A percentile compares a stretch with the other conserved stretches of the same genome.
These are phyloP conservation scores for Teleogryllus occipitalis DNA, from an alignment of 1,140 invertebrate genomes.

Conservation along the genomic window DNA sequence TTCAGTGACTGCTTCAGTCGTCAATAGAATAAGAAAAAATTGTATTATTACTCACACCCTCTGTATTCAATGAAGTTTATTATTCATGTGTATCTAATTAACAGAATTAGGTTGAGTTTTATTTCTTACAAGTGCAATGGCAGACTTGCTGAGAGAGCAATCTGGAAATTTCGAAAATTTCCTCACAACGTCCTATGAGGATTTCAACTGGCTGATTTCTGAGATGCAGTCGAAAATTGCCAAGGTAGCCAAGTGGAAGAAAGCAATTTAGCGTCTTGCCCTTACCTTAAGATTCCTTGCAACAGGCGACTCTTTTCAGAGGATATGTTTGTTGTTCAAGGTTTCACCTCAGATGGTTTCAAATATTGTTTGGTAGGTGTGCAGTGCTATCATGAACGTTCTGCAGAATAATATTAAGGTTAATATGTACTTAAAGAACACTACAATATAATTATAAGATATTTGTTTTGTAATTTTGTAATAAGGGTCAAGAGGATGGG, in stretches of 20 bases:
- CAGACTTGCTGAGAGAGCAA: too few relatives aligned
- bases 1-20: too few relatives aligned
- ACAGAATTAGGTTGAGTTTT: too few relatives aligned
- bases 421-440: background rate
- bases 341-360: slow-evolving; percentile 11
- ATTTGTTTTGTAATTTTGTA: background rate
- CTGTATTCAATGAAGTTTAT: too few relatives aligned
- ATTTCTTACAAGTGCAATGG: too few relatives aligned
- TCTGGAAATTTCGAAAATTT: too few relatives aligned
- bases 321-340: slow-evolving; percentile 23
- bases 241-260: slow-evolving; percentile 29
- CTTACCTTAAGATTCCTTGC: slow-evolving; percentile 31
- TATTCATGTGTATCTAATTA: too few relatives aligned
- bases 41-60: too few relatives aligned
- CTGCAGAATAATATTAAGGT: background rate
- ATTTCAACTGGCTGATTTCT: slow-evolving; percentile 10
- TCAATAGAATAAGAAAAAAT: too few relatives aligned
- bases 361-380: slow-evolving; percentile 12
- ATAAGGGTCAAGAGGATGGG: too few relatives aligned
- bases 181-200: too few relatives aligned
- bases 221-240: slow-evolving; percentile 27
- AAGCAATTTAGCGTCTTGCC: slow-evolving; percentile 29
- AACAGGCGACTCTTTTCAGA: slow-evolving; percentile 30
- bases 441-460: background rate
- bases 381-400: slow-evolving; percentile 7